These are phyloP conservation scores for Caenorhabditis sp. DNA, from an alignment of 2,888 invertebrate genomes.

Conservation along the genomic window DNA sequence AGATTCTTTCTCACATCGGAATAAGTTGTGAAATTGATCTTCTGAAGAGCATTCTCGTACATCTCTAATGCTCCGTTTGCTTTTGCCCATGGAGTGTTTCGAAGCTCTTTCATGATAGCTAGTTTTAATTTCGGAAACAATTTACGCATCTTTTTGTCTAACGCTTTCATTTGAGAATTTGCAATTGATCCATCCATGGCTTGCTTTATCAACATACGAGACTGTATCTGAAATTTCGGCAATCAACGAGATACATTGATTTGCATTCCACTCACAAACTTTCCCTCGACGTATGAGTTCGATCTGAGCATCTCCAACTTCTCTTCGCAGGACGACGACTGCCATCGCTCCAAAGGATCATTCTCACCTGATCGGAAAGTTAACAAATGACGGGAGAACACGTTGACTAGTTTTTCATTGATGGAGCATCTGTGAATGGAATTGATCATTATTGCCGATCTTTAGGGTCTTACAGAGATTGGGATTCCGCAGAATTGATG, in stretches of 20 bases:
- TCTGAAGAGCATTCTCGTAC: conserved; percentile 17
- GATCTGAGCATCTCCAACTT: neutral
- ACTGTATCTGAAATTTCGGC: neutral
- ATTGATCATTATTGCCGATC: neutral
- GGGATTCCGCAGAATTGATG: neutral
- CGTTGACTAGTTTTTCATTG: neutral
- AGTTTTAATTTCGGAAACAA: conserved; percentile 27
- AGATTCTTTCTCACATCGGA: neutral
- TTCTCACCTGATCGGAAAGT: neutral
- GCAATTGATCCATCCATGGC: conserved; percentile 4
- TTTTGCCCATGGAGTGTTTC: conserved; percentile 21
- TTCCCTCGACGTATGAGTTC: neutral
- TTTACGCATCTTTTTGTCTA: conserved; percentile 1
- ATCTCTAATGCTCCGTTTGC: conserved; percentile 1
- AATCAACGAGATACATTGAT: neutral
- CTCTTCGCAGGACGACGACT: conserved; percentile 6
- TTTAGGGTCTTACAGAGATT: neutral
- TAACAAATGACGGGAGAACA: conserved; percentile 1
- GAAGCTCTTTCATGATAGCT: conserved; percentile 2
- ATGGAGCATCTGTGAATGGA: neutral
- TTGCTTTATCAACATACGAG: neutral
- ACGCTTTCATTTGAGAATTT: neutral
- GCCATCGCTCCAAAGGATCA: neutral
- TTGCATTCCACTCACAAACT: conserved; percentile 1
- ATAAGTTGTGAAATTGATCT: conserved; percentile 30